A percentile compares a stretch with the other conserved stretches of the same genome.
phyloP scores from a whole-genome alignment of 2,888 invertebrate species.

The Rhamnusium bicolor region DNA sequence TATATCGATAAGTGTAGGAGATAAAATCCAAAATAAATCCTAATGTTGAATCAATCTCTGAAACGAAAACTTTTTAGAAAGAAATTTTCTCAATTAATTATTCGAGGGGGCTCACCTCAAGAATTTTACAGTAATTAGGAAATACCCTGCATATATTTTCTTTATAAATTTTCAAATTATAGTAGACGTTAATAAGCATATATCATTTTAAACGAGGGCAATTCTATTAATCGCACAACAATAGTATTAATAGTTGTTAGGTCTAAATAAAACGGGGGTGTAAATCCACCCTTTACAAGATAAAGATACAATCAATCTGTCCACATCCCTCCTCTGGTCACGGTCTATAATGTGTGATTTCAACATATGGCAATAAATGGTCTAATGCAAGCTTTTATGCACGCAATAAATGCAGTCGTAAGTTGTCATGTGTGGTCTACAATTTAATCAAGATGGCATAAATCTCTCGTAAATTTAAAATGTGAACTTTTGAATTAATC shows the following conservation, averaged over 20 bases:
- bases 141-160: too few species aligned
- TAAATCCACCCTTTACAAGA: conserved; percentile 65
- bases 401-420: conserved; percentile 16
- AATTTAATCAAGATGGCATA: conserved; percentile 18
- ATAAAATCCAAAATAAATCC: too few species aligned
- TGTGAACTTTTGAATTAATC: too few species aligned
- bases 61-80: too few species aligned
- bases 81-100: too few species aligned
- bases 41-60: too few species aligned
- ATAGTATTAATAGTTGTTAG: conserved; percentile 62
- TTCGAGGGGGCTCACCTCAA: too few species aligned
- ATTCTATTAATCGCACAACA: conserved; percentile 62
- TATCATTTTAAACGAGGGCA: conserved; percentile 44
- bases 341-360: conserved; percentile 53
- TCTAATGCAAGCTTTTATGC: conserved; percentile 37
- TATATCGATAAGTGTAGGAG: too few species aligned
- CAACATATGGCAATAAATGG: conserved; percentile 54
- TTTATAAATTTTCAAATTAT: neutral
- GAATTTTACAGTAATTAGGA: too few species aligned
- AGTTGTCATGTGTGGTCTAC: conserved; percentile 8
- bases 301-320: conserved; percentile 67
- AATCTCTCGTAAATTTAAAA: too few species aligned
- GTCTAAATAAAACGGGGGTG: conserved; percentile 52
- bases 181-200: conserved; percentile 1
- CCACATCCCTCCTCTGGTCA: conserved; percentile 57